A percentile compares a stretch with the other conserved stretches of the same genome.
These are phyloP conservation scores for Torymus auratus DNA, from an alignment of 2,888 invertebrate genomes.

Conservation along the genomic window DNA sequence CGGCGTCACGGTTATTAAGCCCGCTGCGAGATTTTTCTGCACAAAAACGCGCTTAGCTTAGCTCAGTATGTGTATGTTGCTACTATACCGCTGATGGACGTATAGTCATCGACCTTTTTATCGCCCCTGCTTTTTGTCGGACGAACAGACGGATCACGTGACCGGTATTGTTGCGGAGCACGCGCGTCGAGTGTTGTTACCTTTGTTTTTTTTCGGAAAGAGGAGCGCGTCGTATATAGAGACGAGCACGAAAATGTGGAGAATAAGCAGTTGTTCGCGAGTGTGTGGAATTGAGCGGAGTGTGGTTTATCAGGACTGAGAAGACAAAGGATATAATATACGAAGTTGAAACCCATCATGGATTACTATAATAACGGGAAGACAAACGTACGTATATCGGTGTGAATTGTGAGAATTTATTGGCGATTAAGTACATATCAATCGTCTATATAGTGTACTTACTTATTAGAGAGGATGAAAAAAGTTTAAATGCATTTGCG, in stretches of 20 bases:
- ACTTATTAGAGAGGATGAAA: no score
- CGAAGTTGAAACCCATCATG: conserved; percentile 3
- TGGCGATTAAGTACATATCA: no score
- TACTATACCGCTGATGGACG: no score
- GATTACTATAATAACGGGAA: background rate
- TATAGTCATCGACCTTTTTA: conserved; percentile 35
- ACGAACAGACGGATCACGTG: conserved; percentile 3
- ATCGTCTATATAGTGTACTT: no score
- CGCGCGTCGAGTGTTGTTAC: background rate
- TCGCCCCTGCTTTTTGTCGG: background rate
- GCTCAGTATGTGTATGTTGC: no score
- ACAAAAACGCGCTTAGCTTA: no score
- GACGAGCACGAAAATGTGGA: background rate
- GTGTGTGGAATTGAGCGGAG: background rate
- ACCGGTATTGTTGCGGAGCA: conserved; percentile 27
- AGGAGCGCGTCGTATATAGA: background rate
- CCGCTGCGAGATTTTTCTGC: background rate
- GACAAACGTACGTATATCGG: background rate
- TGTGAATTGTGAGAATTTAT: background rate
- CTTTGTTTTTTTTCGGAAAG: background rate
- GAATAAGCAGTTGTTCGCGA: background rate
- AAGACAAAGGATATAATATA: no score
- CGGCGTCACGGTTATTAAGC: background rate
- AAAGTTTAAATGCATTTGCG: no score
- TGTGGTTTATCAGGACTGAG: no score